phyloP scores from a whole-genome alignment of 2,888 invertebrate species.

The Leucophenga montana region DNA sequence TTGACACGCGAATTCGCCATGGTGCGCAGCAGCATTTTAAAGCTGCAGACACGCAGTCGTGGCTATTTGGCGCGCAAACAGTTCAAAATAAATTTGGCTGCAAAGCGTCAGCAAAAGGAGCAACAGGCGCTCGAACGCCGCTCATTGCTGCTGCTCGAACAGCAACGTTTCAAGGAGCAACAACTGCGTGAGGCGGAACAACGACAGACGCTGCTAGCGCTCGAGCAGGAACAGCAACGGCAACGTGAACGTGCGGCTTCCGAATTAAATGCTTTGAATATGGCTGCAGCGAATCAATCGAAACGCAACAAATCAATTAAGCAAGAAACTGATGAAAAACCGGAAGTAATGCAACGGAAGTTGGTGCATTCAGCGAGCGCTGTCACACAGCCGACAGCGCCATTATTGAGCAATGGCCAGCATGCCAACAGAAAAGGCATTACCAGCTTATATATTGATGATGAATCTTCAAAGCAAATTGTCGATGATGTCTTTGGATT shows the following conservation, averaged over 20 bases:
- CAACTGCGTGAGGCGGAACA: neutral
- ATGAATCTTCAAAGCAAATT: constrained; percentile 77
- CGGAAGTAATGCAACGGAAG: constrained; percentile 36
- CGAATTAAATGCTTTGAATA: constrained; percentile 78
- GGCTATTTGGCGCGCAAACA: constrained; percentile 80
- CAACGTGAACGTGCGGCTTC: constrained; percentile 79
- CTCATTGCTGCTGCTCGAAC: constrained; percentile 35
- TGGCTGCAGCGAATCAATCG: constrained; percentile 82
- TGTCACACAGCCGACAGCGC: constrained; percentile 70
- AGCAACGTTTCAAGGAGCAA: constrained; percentile 9
- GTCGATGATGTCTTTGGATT: constrained; percentile 82
- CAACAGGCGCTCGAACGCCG: constrained; percentile 77
- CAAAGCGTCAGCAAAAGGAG: constrained; percentile 57
- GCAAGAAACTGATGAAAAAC: constrained; percentile 39
- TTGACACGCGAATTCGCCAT: constrained; percentile 82
- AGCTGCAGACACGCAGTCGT: constrained; percentile 84
- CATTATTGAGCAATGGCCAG: constrained; percentile 51
- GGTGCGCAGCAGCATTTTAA: constrained; percentile 78
- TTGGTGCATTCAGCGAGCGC: constrained; percentile 35
- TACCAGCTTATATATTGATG: constrained; percentile 62
- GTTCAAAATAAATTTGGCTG: constrained; percentile 57
- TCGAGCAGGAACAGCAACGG: constrained; percentile 43
- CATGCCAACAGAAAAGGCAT: constrained; percentile 55
- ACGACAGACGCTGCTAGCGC: constrained; percentile 23
- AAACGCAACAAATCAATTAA: constrained; percentile 79